These are phyloP conservation scores for Melipona beecheii DNA, from an alignment of 2,888 invertebrate species.

Conservation along the genomic window DNA sequence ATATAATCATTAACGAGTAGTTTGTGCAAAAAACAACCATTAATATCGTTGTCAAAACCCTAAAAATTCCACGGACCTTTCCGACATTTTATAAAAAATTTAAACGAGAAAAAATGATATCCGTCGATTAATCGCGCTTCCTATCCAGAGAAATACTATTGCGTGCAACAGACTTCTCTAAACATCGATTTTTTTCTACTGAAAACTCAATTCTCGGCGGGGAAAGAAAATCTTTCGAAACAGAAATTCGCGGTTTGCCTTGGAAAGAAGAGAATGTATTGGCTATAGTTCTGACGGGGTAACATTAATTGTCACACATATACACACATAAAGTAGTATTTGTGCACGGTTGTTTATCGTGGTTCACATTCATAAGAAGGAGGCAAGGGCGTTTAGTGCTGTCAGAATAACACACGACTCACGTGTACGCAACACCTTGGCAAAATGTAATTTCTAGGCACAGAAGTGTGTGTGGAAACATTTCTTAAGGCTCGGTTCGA, in stretches of 20 bases:
- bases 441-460: slow-evolving; percentile 19
- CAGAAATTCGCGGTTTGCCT: background rate
- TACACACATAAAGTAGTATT: slow-evolving; percentile 19
- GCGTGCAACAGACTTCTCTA: background rate
- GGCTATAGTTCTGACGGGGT: background rate
- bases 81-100: background rate
- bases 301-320: slow-evolving; percentile 41
- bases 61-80: too few species aligned
- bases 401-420: slow-evolving; percentile 1
- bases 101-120: too few species aligned
- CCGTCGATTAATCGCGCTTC: too few species aligned
- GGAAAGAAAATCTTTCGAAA: background rate
- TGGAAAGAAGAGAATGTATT: slow-evolving; percentile 4
- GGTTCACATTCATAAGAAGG: slow-evolving; percentile 35
- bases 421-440: slow-evolving; percentile 34
- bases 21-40: too few species aligned
- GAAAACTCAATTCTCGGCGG: background rate
- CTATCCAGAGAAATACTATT: background rate
- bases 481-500: slow-evolving; percentile 16
- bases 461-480: slow-evolving; percentile 1
- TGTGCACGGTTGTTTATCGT: slow-evolving; percentile 32
- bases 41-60: too few species aligned
- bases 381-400: slow-evolving; percentile 19
- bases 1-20: too few species aligned
- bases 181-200: background rate